A percentile compares a stretch with the other conserved stretches of the same genome.
These are phyloP conservation scores for Chromis chromis DNA, from an alignment of 2,797 vertebrate genomes.

Conservation along the genomic window DNA sequence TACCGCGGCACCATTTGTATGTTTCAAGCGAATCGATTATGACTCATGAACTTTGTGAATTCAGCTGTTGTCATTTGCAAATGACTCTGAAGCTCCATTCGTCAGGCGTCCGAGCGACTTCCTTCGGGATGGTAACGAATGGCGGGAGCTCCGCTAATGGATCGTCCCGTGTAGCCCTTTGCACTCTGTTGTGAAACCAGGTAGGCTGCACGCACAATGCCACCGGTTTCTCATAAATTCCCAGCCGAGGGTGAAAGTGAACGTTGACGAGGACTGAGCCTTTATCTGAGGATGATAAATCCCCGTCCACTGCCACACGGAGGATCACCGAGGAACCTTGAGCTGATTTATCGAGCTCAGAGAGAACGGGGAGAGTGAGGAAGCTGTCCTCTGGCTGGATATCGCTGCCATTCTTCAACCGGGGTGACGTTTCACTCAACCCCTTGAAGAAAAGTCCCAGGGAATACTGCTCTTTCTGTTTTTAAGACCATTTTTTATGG, in stretches of 20 bases:
- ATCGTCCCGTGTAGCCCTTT: constrained; percentile 53
- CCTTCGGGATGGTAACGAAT: constrained; percentile 32
- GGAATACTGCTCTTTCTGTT: constrained; percentile 52
- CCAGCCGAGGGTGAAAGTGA: constrained; percentile 62
- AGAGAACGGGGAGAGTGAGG: constrained; percentile 75
- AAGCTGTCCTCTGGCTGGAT: constrained; percentile 83
- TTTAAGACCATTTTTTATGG: constrained; percentile 34
- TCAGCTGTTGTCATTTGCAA: not conserved
- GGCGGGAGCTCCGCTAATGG: constrained; percentile 29
- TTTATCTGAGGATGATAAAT: constrained; percentile 86
- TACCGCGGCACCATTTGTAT: not conserved
- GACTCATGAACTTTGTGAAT: constrained; percentile 5
- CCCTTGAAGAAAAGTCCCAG: constrained; percentile 60
- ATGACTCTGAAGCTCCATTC: constrained; percentile 13
- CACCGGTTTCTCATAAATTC: constrained; percentile 74
- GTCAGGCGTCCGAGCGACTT: constrained; percentile 21
- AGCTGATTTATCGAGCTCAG: constrained; percentile 82
- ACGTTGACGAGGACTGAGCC: constrained; percentile 69
- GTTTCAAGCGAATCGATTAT: not conserved
- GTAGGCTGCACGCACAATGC: constrained; percentile 38
- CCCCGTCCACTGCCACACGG: constrained; percentile 63
- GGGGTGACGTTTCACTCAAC: constrained; percentile 81
- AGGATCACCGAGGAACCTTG: constrained; percentile 82
- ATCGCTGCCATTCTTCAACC: constrained; percentile 82
- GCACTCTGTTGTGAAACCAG: constrained; percentile 49